Conservation (phyloP, 1,140 invertebrate genomes). For the Oscheius sp. region DNA sequence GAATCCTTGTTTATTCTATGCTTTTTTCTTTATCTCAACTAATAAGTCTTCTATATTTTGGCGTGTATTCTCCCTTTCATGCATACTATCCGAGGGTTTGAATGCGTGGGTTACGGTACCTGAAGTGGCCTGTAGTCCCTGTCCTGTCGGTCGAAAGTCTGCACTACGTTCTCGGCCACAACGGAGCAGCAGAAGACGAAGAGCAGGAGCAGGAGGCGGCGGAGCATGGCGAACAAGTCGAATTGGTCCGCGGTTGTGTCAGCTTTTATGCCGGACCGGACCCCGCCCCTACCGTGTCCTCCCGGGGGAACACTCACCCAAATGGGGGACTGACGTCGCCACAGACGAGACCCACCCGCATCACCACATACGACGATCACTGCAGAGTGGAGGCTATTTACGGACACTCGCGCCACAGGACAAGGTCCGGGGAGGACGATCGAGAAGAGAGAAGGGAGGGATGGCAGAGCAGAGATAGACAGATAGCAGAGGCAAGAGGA, state of each 20-base stretch:
- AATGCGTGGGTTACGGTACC: too few species aligned
- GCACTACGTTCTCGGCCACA: conserved; percentile 20
- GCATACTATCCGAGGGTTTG: too few species aligned
- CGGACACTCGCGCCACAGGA: neutral
- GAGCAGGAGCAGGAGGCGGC: neutral
- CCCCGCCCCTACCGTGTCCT: neutral
- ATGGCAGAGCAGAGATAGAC: too few species aligned
- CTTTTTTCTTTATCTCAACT: neutral
- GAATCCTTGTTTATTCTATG: neutral
- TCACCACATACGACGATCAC: neutral
- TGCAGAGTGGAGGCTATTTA: neutral
- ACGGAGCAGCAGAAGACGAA: conserved; percentile 2
- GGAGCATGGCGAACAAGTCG: conserved; percentile 2
- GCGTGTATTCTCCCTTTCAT: too few species aligned
- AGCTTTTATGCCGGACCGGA: neutral
- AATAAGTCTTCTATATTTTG: too few species aligned
- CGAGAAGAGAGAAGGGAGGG: conserved; percentile 18
- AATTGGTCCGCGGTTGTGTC: neutral
- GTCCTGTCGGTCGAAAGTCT: conserved; percentile 44
- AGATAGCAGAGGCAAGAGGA: too few species aligned
- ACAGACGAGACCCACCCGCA: neutral
- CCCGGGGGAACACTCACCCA: neutral
- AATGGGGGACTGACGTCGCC: neutral
- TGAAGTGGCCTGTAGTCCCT: conserved; percentile 50
- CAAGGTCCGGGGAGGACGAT: too few species aligned